Evolutionary conservation across 2,113 vertebrate species (phyloP).

Genomic region (Nothocercus nigrocapillus): DNA sequence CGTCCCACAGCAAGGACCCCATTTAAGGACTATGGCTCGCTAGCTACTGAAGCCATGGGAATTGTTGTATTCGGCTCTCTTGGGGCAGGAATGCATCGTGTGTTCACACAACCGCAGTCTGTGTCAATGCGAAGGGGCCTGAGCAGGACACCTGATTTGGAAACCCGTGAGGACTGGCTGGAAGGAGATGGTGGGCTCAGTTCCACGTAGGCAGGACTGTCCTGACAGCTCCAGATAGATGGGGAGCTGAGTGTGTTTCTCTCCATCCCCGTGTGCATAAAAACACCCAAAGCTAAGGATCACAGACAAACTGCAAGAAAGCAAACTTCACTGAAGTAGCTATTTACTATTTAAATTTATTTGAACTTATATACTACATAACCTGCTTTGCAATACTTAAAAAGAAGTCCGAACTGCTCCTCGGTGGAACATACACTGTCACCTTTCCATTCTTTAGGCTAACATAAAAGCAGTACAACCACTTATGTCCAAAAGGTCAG

Average conservation of each 20-base stretch:
- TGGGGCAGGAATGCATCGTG: not conserved
- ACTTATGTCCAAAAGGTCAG: slow-evolving; percentile 54
- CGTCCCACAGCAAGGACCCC: not conserved
- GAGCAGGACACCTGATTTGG: not conserved
- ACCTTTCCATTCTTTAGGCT: slow-evolving; percentile 44
- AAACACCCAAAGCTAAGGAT: not conserved
- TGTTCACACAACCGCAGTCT: not conserved
- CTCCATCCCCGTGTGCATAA: not conserved
- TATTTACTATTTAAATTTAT: not conserved
- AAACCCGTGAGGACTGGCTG: not conserved
- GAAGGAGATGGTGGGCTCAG: not conserved
- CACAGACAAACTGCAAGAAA: not conserved
- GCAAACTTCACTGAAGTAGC: not conserved
- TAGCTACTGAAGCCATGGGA: not conserved
- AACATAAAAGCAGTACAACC: slow-evolving; percentile 50
- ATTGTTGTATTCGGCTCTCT: not conserved
- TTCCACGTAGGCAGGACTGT: not conserved
- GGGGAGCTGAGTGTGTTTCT: not conserved
- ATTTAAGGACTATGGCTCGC: not conserved
- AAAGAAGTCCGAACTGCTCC: not conserved
- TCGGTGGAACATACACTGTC: not conserved
- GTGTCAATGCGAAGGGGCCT: not conserved
- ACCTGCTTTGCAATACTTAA: not conserved
- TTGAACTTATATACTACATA: not conserved
- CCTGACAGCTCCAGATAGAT: not conserved